Base-by-base conservation (phyloP, 2,888 invertebrate genomes). In the Rhagium mordax region DNA sequence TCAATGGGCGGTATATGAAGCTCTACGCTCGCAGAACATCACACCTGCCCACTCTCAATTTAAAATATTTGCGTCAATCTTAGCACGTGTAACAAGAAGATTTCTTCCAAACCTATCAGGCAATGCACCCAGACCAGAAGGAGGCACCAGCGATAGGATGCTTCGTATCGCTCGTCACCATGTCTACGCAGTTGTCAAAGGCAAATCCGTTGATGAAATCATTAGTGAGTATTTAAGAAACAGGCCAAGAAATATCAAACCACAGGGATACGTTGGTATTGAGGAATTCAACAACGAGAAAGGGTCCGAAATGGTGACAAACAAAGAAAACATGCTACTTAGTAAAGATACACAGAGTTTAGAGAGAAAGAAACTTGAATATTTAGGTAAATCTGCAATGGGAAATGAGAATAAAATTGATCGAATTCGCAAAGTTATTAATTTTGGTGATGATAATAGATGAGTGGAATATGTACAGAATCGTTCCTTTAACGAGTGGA, bases 1-100 rank as follows among this genome's bases (percentile, higher is more conserved):
- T 24, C 88, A 95, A 16, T 95, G 95, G 95, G 95, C 95, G 0
- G 94, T 95, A 3, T 93, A 94, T 2, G 93, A 94, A 82, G 94
- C 95, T 0, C 88, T 95, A 16, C 91, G 94, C 53, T 89, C 90
- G 24, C 93, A 93, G 85, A 94, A 94, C 49, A 92, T 95, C 83
- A 91, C 91, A 0, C 90, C 92, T 88, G 90, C 89, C 0, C 94
- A 95, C 80, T 90, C 92, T 0, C 90, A 92, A 51, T 95, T 95
- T 87, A 92, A 94, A 70, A 90, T 92, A 74, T 93, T 92, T 84
- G 95, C 94, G 2, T 90, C 93, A 0, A 88, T 90, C 1, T 87
- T 95, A 69, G 94, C 93, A 1, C 90, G 92, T 2, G 91, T 93
- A 33, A 93, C 94, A 0, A 90, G 92, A 61, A 90, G 91, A 48